Evolutionary conservation across 2,797 vertebrate genomes (phyloP).

Genomic region (Sebastes steindachneri): DNA sequence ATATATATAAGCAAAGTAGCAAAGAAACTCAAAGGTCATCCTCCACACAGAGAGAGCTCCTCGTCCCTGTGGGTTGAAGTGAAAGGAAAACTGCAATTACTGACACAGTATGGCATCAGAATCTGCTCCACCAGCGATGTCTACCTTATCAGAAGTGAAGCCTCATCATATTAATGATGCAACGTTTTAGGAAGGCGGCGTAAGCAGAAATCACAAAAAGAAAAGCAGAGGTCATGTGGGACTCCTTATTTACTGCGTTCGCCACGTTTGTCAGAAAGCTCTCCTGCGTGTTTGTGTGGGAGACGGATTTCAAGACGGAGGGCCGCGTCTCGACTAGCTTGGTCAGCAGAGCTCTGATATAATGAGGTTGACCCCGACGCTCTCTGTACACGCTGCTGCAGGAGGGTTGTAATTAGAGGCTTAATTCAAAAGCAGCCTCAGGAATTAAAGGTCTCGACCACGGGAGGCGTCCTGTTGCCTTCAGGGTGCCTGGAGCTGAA

Average conservation of each 20-base stretch:
- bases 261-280: constrained; percentile 51
- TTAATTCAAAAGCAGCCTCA: not conserved
- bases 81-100: constrained; percentile 59
- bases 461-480: not conserved
- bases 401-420: constrained; percentile 17
- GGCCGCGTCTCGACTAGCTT: constrained; percentile 30
- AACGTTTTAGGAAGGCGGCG: constrained; percentile 39
- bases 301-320: constrained; percentile 15
- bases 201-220: constrained; percentile 49
- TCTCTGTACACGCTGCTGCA: not conserved
- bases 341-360: constrained; percentile 60
- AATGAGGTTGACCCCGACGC: constrained; percentile 50
- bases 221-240: constrained; percentile 23
- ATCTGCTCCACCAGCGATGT: constrained; percentile 20
- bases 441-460: not conserved
- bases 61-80: constrained; percentile 5
- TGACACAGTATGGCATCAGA: constrained; percentile 55
- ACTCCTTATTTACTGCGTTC: constrained; percentile 52
- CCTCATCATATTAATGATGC: constrained; percentile 65
- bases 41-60: not conserved
- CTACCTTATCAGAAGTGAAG: constrained; percentile 44
- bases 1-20: not conserved
- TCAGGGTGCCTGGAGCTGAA: not conserved
- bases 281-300: constrained; percentile 16
- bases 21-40: constrained; percentile 1